Evolutionary conservation across 2,113 vertebrate genomes (phyloP).

Genomic region (Urocynchramus pylzowi): DNA sequence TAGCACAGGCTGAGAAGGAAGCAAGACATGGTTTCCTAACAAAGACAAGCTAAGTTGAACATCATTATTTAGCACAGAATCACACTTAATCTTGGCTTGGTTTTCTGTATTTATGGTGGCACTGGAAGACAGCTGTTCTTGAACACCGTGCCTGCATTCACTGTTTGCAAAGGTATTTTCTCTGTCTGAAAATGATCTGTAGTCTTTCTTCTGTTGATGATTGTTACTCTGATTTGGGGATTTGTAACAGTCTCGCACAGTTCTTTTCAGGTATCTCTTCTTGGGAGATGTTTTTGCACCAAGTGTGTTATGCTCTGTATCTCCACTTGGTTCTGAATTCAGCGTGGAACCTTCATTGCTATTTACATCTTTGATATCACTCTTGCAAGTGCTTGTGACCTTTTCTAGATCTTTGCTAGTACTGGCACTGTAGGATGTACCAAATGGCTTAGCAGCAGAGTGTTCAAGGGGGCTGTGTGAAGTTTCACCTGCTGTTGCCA

Average conservation of each 20-base stretch:
- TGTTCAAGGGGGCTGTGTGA: background rate
- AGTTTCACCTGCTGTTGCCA: background rate
- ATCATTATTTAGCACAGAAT: constrained; percentile 57
- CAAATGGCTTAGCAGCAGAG: background rate
- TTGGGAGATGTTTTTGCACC: constrained; percentile 33
- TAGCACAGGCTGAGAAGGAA: constrained; percentile 63
- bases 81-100: constrained; percentile 46
- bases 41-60: constrained; percentile 66
- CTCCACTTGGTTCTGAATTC: background rate
- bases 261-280: constrained; percentile 61
- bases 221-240: background rate
- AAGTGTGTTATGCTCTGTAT: background rate
- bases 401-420: background rate
- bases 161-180: background rate
- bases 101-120: background rate
- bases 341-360: background rate
- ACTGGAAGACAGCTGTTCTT: constrained; percentile 47
- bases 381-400: background rate
- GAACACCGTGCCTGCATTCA: constrained; percentile 11
- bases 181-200: constrained; percentile 18
- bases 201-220: constrained; percentile 25
- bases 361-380: background rate
- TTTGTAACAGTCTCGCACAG: constrained; percentile 16
- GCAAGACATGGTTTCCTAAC: constrained; percentile 71
- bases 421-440: background rate